Evolutionary conservation across 2,888 invertebrate genomes (phyloP), one percentile per base, ranked within the genome.

Genomic region (Mayetiola destructor): DNA sequence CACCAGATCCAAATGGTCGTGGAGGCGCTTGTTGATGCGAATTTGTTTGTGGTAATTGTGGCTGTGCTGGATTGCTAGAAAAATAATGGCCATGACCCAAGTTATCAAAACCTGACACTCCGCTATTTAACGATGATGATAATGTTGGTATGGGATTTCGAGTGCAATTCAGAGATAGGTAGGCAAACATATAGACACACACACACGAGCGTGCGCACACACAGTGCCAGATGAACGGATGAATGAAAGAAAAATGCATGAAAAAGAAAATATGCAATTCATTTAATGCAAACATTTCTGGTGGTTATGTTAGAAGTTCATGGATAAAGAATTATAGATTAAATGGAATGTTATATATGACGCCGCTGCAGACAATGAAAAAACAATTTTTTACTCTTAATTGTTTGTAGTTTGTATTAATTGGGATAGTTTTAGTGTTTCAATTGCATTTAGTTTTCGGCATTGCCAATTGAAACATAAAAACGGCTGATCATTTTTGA

Each of bases 1-100:
- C 48, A n/a, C 48, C 16, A 2, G 23, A 55, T 52, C 60, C 58
- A n/a, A 60, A 55, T 58, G 60, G 60, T 27, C 60, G 60, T 59
- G 62, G 61, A 56, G 60, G 59, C 29, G 59, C 56, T 59, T 60
- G 60, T 20, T 55, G 62, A 59, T 29, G 60, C 56, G 30, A 60
- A 56, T 37, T 61, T 57, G 57, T 37, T 20, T 56, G 56, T 57
- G 52, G 57, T 55, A 60, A 59, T 58, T 56, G 52, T 53, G 60
- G 59, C 30, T 48, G 55, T 36, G 60, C 58, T 55, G 61, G 57
- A 23, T 9, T 61, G 16, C 76, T 75, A 20, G 78, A 79, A 68
- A 78, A 80, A 68, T 81, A 81, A 66, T 80, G 80, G 52, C 80
- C 81, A 53, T 79, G 69, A 21, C 80, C 80, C 35, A 77, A 76